Evolutionary conservation across 2,113 vertebrate genomes (phyloP).

Genomic region (Crotalus horridus): DNA sequence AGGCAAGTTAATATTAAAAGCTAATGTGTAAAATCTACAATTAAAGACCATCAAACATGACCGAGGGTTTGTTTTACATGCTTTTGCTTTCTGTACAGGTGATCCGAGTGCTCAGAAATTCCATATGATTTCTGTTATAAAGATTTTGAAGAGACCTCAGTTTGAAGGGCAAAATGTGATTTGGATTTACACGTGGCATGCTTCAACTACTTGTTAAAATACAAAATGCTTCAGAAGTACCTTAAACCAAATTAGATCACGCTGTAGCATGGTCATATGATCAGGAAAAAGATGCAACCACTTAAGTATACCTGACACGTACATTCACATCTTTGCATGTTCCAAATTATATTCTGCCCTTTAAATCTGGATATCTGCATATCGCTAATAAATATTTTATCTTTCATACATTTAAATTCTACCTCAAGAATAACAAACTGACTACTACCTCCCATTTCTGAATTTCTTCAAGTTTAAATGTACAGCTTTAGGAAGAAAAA

Average conservation of each 20-base stretch:
- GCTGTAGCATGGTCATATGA: neutral
- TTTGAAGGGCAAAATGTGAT: neutral
- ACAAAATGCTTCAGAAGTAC: neutral
- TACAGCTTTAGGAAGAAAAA: slow-evolving; percentile 27
- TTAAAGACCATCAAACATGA: slow-evolving; percentile 33
- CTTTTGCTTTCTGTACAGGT: neutral
- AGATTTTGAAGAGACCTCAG: neutral
- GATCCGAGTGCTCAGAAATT: neutral
- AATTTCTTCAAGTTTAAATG: neutral
- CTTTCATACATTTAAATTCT: neutral
- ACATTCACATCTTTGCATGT: neutral
- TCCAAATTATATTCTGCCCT: neutral
- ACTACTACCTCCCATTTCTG: neutral
- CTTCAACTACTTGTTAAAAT: neutral
- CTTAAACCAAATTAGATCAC: neutral
- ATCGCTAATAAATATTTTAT: neutral
- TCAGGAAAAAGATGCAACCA: neutral
- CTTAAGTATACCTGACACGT: neutral
- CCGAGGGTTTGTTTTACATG: slow-evolving; percentile 20
- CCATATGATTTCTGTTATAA: neutral
- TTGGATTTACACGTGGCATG: neutral
- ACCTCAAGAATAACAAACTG: slow-evolving; percentile 8
- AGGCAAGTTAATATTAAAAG: slow-evolving; percentile 6
- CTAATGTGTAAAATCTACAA: slow-evolving; percentile 12
- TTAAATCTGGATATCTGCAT: neutral